Conservation (phyloP, 1,140 invertebrate species). For the Akabosia matsudoensis region DNA sequence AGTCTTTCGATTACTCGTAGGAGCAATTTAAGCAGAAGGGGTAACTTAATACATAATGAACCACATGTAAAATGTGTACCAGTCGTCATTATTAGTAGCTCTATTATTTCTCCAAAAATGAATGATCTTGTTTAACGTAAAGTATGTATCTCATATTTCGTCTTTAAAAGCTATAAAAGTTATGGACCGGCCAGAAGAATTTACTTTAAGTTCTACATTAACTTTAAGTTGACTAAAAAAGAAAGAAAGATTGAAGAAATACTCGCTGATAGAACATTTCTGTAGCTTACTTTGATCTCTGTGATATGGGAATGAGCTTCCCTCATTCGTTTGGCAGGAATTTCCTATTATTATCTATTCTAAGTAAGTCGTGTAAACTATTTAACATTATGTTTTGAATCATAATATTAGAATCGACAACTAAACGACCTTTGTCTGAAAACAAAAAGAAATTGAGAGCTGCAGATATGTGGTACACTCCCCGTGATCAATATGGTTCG, state of each 20-base stretch:
- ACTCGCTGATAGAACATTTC: background rate
- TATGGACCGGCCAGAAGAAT: background rate
- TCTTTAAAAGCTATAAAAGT: background rate
- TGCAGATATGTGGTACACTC: too few species aligned
- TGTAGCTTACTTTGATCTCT: constrained; percentile 13
- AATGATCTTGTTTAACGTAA: constrained; percentile 14
- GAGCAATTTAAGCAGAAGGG: background rate
- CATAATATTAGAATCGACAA: too few species aligned
- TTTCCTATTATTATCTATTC: background rate
- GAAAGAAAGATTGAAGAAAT: background rate
- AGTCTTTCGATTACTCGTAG: too few species aligned
- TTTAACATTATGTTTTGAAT: background rate
- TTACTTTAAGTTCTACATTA: background rate
- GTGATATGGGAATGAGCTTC: constrained; percentile 23
- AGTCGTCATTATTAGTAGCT: background rate
- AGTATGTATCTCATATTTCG: constrained; percentile 9
- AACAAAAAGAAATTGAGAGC: too few species aligned
- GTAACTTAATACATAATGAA: background rate
- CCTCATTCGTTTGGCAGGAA: constrained; percentile 13
- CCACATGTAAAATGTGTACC: too few species aligned
- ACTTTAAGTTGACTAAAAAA: background rate
- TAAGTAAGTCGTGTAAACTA: too few species aligned
- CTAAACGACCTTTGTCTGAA: too few species aligned
- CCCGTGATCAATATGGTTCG: background rate
- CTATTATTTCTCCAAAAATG: background rate